These are phyloP conservation scores for Syngnathus floridae DNA, from an alignment of 2,113 vertebrate species.

Conservation along the genomic window DNA sequence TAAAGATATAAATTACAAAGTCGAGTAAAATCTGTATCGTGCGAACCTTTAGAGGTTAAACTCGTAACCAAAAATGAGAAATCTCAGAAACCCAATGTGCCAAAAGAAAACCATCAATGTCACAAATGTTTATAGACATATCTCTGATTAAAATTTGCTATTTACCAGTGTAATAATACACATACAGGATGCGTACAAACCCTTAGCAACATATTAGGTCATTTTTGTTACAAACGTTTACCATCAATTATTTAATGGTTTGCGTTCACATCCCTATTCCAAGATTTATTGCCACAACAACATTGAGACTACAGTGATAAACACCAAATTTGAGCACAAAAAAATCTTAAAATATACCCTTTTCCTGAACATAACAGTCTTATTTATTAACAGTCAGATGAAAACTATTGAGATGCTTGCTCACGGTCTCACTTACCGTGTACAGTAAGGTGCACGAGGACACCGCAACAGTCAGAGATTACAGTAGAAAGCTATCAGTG, in stretches of 20 bases:
- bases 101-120: no score
- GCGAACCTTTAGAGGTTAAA: no score
- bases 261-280: constrained; percentile 19
- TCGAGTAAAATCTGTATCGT: no score
- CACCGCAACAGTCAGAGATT: constrained; percentile 68
- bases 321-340: constrained; percentile 25
- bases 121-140: no score
- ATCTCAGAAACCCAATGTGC: no score
- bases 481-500: constrained; percentile 54
- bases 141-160: no score
- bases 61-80: no score
- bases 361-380: constrained; percentile 65
- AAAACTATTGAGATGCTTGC: constrained; percentile 43
- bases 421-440: constrained; percentile 36
- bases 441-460: constrained; percentile 34
- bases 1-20: no score
- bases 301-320: constrained; percentile 27
- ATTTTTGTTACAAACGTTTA: constrained; percentile 23
- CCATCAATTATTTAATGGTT: constrained; percentile 2
- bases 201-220: not conserved
- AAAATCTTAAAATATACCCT: constrained; percentile 21
- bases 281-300: constrained; percentile 32
- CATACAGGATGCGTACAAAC: constrained; percentile 19
- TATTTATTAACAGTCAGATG: constrained; percentile 62
- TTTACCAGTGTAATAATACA: constrained; percentile 8